Evolutionary conservation across 2,797 vertebrate genomes (phyloP), one percentile per base, ranked within the genome.

Genomic region (Sebastes vulpes): DNA sequence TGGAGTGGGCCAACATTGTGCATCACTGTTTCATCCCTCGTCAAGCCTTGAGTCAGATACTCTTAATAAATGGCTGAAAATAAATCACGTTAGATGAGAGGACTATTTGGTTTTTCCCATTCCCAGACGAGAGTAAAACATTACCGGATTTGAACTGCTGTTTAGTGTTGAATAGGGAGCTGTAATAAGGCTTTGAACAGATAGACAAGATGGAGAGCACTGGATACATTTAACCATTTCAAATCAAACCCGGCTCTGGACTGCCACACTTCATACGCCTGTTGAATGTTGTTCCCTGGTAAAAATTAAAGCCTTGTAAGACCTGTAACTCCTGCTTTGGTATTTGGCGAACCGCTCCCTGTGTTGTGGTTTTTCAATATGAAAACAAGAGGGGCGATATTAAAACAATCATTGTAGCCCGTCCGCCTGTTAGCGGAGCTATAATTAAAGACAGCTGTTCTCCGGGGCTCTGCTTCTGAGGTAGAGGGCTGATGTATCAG

Each of bases 361-460:
- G 54, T 92, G 87, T 94, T 94, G 93, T 94, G 91, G 92, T 81
- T 83, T 89, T 82, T 84, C 86, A 81, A 81, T 86, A 82, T 82
- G 84, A 91, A 92, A 91, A 90, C 89, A 87, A 86, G 79, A 85
- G 82, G 35, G 72, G 78, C 23, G 63, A 87, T 87, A 89, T 87
- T 87, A 86, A 87, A 92, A 85, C 75, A 81, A 88, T 80, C 54
- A 67, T 77, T 89, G 82, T 23, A 69, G 73, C 66, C 80, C 32
- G 25, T 74, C 69, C 18, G 67, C 70, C 81, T 81, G 63, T 77
- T 80, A 56, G 83, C 60, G 1, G 38, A 6, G 42, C 57, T 29
- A 21, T 89, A 79, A 92, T 77, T 66, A n/a, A 52, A 83, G 71
- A 78, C 90, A 91, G 90, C 84, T 92, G 90, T 53, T 82, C 31